Evolutionary conservation across 2,113 vertebrate genomes (phyloP), one percentile per base, ranked within the genome.

Genomic region (Sylvietta virens): DNA sequence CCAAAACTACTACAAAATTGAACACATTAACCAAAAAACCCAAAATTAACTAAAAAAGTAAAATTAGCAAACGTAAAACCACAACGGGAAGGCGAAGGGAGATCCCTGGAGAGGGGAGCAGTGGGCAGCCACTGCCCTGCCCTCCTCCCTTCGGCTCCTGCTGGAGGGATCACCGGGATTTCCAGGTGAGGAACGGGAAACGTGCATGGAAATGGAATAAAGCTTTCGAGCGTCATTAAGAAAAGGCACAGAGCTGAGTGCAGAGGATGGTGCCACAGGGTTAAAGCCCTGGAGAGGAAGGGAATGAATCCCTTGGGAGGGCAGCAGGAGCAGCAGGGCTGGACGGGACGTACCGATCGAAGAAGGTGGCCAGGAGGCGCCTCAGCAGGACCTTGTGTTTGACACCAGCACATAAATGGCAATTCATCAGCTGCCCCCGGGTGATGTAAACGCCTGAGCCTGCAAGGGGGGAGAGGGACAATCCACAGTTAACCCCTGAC

Each of bases 401-500:
- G 97, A 99, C 99, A 12, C 99, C 99, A 0, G 99, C 99, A 9
- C 99, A 99, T 5, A 99, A 98, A 97, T 99, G 99, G 89, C 99
- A 99, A 97, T 99, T 99, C 99, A 99, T 99, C 96, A 99, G 98
- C 98, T 99, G 99, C 24, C 99, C 99, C 7, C 99, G 98, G 0
- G 99, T 99, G 98, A 99, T 99, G 91, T 98, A 99, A 92, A 99
- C 99, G 7, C 98, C 98, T 23, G 99, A 99, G 83, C 99, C 99
- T 99, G 96, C 10, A 62, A 80, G 47, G 56, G 83, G 0, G 56
- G 51, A 85, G 37, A 86, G 47, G 72, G 78, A 88, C n/a, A 92
- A 18, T 0, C 21, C 56, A 10, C 3, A 61, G 50, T 80, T 10
- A 92, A 30, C 51, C 22, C 76, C 80, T 4, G 40, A 2, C 15